Base-by-base conservation (phyloP, 2,888 invertebrate genomes). In the Thumatha senex region DNA sequence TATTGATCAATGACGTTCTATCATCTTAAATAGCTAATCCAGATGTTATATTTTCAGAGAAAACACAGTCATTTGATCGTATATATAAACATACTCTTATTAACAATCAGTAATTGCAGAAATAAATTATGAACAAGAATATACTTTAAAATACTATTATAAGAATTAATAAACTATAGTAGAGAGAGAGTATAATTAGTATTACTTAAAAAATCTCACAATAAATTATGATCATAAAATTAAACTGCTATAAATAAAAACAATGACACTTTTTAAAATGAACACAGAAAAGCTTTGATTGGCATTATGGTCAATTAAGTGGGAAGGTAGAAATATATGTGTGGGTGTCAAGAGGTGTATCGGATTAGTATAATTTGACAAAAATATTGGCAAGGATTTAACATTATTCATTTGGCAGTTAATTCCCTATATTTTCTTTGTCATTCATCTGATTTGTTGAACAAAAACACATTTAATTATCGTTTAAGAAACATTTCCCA, bases 331-430 rank as follows among this genome's bases (percentile, higher is more conserved):
- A 54, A 80, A 81, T 84, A 66, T 68, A 65, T 58, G 83, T 82
- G 86, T 87, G 81, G 86, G 86, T 56, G 51, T 60, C 58, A 63
- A 58, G 52, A 60, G 68, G 64, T 78, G 71, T 66, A 52, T 54
- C 58, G 61, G 31, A 49, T 51, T 48, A 54, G 30, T 50, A 61
- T 39, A 24, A 29, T 45, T 51, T 11, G 54, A 52, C 45, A 58
- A 36, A 60, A 69, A 69, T 29, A 72, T 71, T 77, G 76, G 74
- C 75, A 74, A 59, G 39, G 44, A 42, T 24, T 24, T 58, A 51
- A 56, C 52, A 56, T 59, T 58, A 49, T 60, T 46, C 49, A 64
- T 73, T 70, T 70, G 72, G 61, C 66, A 56, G 61, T 63, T 55
- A 60, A 47, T 59, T 61, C 56, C 65, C 46, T 24, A 61, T 61